Conservation (phyloP, 2,888 invertebrate species). For the Eupithecia pulchellata region DNA sequence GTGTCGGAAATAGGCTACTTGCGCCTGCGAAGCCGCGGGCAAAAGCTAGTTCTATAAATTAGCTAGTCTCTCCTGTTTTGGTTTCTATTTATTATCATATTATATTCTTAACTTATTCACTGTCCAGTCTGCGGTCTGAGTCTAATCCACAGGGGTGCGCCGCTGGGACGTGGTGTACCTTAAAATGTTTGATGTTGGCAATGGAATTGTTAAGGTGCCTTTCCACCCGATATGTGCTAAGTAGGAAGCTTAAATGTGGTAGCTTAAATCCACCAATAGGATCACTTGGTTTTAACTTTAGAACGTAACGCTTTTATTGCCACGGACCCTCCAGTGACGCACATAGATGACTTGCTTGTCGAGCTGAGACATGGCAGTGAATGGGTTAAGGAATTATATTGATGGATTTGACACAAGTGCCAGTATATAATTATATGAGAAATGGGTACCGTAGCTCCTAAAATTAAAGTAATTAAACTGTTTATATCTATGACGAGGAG, state of each 20-base stretch:
- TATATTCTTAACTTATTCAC: no score
- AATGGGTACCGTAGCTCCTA: neutral
- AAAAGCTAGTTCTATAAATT: no score
- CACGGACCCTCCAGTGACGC: neutral
- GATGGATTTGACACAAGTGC: neutral
- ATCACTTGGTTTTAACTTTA: neutral
- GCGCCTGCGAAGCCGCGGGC: no score
- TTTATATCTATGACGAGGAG: neutral
- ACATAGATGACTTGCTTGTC: neutral
- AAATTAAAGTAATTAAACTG: neutral
- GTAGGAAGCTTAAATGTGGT: neutral
- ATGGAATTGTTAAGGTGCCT: neutral
- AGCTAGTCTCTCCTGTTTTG: neutral
- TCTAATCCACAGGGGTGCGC: no score
- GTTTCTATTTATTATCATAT: neutral
- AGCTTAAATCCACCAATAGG: neutral
- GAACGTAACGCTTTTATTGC: neutral
- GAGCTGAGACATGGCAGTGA: neutral
- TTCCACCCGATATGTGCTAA: neutral
- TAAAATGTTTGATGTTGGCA: no score
- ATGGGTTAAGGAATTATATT: neutral
- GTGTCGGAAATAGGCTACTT: no score
- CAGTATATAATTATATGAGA: neutral
- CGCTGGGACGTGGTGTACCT: no score
- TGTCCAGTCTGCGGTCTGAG: no score